Evolutionary conservation across 2,113 vertebrate genomes (phyloP).

Genomic region (Chaetodon trifascialis): DNA sequence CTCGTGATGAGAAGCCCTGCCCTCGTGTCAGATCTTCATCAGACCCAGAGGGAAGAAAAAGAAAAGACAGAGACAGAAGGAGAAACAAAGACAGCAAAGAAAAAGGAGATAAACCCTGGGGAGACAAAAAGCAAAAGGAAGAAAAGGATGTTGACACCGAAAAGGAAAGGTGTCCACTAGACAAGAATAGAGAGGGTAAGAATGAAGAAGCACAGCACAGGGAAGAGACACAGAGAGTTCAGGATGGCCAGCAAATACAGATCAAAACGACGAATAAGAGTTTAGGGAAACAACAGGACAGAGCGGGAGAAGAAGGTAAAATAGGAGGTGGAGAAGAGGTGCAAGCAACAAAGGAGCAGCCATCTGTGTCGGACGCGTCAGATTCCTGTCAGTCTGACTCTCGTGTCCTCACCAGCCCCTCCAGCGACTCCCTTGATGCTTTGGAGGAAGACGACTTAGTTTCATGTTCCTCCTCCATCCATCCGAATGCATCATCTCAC

Average conservation of each 20-base stretch:
- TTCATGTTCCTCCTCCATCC: conserved; percentile 85
- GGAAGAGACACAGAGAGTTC: background rate
- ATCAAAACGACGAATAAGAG: conserved; percentile 1
- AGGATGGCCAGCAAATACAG: conserved; percentile 9
- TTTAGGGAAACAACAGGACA: background rate
- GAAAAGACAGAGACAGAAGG: conserved; percentile 56
- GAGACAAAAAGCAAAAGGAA: conserved; percentile 50
- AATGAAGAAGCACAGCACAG: conserved; percentile 21
- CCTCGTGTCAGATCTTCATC: conserved; percentile 66
- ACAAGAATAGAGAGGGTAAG: conserved; percentile 27
- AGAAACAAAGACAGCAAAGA: conserved; percentile 50
- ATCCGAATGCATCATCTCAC: conserved; percentile 57
- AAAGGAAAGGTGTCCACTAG: conserved; percentile 11
- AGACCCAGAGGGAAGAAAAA: conserved; percentile 64
- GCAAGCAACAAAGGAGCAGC: conserved; percentile 61
- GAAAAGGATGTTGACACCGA: conserved; percentile 57
- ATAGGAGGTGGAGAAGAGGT: conserved; percentile 15
- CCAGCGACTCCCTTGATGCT: conserved; percentile 92
- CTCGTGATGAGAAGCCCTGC: conserved; percentile 47
- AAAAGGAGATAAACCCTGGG: conserved; percentile 16
- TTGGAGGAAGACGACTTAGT: conserved; percentile 91
- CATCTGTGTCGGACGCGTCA: conserved; percentile 86
- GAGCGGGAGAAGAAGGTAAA: background rate
- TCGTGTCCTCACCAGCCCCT: conserved; percentile 88
- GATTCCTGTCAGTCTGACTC: conserved; percentile 89